phyloP scores from a whole-genome alignment of 92 coral and sea anemone species.

The Phenganax stokvisi region DNA sequence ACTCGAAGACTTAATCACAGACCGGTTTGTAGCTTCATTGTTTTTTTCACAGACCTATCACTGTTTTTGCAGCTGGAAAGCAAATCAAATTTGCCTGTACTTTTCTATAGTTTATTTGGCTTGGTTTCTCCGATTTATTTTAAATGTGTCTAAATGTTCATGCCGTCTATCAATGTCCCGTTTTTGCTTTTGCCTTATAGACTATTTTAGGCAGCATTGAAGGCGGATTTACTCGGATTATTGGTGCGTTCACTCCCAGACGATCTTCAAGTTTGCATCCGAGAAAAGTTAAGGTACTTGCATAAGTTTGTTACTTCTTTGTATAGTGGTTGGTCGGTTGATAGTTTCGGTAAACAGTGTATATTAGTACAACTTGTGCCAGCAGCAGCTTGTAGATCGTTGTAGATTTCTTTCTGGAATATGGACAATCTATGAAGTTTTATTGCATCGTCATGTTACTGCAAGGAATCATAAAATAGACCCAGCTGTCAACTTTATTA shows the following conservation, averaged over 20 bases:
- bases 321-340: not conserved
- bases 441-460: too few species aligned
- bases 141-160: too few species aligned
- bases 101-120: too few species aligned
- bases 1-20: slow-evolving; percentile 58
- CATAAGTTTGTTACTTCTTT: not conserved
- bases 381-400: too few species aligned
- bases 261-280: slow-evolving; percentile 67
- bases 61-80: not conserved
- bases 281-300: slow-evolving; percentile 83
- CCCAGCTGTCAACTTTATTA: too few species aligned
- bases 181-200: slow-evolving; percentile 36
- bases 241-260: slow-evolving; percentile 90
- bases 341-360: not conserved
- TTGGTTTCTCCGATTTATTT: too few species aligned
- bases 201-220: slow-evolving; percentile 82
- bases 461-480: too few species aligned
- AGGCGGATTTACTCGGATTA: slow-evolving; percentile 76
- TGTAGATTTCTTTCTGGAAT: too few species aligned
- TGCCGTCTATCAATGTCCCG: too few species aligned
- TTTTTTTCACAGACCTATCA: not conserved
- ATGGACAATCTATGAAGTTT: too few species aligned
- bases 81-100: not conserved
- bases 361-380: too few species aligned
- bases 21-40: not conserved